Conservation (phyloP, 2,797 vertebrate species). For the Coendou prehensilis region DNA sequence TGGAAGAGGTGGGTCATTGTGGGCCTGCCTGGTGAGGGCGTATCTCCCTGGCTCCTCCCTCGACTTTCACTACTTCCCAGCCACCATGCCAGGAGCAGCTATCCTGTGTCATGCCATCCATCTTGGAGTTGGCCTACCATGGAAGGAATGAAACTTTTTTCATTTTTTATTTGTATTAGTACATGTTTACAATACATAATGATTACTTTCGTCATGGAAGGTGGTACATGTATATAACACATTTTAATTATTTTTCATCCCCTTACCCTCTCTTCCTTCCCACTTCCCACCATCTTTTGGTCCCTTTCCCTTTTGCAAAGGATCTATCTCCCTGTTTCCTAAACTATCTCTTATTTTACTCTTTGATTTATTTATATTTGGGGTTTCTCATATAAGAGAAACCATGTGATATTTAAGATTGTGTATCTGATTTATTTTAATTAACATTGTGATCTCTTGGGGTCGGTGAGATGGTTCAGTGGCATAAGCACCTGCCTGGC, state of each 20-base stretch:
- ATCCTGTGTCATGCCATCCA: neutral
- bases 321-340: neutral
- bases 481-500: too few relatives aligned
- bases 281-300: neutral
- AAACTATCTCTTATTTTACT: neutral
- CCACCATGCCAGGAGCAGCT: neutral
- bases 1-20: neutral
- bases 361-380: neutral
- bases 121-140: neutral
- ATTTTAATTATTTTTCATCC: neutral
- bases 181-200: neutral
- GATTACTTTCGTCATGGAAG: neutral
- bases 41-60: neutral
- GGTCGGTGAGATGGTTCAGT: too few relatives aligned
- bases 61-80: neutral
- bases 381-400: neutral
- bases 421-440: neutral
- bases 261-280: neutral
- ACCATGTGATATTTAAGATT: neutral
- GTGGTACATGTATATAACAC: neutral
- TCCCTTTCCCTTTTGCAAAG: neutral
- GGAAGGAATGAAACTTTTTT: neutral
- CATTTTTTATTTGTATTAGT: neutral
- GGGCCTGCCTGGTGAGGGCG: neutral
- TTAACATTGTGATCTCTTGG: neutral